Percentiles rank a stretch among this genome's conserved stretches.
phyloP scores from a whole-genome alignment of 1,140 invertebrate genomes.

The Teleogryllus occipitalis region DNA sequence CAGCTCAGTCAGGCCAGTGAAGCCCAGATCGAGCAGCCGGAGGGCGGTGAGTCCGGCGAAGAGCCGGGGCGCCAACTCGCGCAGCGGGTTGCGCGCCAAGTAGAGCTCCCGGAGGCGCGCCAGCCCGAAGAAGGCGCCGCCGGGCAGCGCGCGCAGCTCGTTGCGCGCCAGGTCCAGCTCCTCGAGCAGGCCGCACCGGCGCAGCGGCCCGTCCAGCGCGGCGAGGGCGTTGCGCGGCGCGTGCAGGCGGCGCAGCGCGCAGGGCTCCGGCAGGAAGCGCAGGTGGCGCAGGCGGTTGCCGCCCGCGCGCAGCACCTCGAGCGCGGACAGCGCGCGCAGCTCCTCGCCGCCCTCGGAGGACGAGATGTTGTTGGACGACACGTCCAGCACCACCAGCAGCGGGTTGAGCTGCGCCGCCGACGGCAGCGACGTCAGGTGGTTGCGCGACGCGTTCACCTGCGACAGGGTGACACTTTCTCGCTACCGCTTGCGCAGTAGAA shows the following conservation, averaged over 20 bases:
- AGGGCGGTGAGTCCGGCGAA: not conserved
- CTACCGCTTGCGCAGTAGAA: too few species aligned
- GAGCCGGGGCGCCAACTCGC: not conserved
- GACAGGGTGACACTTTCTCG: not conserved
- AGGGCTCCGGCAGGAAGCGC: not conserved
- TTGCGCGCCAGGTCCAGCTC: not conserved
- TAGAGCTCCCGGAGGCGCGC: not conserved
- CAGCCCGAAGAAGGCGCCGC: not conserved
- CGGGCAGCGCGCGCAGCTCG: not conserved
- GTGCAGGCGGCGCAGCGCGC: not conserved
- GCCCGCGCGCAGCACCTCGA: not conserved
- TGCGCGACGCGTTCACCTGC: not conserved
- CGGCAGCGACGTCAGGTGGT: not conserved
- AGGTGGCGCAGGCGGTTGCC: not conserved
- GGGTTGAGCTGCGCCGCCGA: not conserved
- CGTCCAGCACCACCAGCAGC: not conserved
- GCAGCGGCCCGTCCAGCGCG: not conserved
- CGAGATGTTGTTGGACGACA: not conserved
- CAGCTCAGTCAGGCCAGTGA: not conserved
- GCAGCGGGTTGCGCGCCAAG: not conserved
- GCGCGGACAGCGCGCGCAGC: not conserved
- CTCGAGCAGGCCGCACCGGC: not conserved
- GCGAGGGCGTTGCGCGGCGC: not conserved
- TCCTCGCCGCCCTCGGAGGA: not conserved
- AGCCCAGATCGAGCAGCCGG: not conserved